These are phyloP conservation scores for Passerina amoena DNA, from an alignment of 2,113 vertebrate genomes.

Conservation along the genomic window DNA sequence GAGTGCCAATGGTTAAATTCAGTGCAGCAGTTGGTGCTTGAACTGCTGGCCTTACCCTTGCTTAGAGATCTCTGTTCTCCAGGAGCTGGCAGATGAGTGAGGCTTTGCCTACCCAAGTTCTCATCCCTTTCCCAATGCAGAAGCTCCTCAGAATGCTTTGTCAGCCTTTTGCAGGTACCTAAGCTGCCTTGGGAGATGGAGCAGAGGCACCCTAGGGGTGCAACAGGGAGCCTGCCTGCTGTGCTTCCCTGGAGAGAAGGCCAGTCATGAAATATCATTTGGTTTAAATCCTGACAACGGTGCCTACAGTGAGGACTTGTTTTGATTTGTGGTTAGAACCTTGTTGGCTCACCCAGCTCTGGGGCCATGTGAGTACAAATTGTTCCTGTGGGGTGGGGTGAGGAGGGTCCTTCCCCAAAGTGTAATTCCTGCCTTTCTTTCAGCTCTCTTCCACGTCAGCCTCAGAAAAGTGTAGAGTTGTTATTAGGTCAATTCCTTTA, in stretches of 20 bases:
- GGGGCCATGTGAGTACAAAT: not conserved
- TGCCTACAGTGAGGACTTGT: not conserved
- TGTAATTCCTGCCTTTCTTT: not conserved
- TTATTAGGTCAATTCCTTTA: not conserved
- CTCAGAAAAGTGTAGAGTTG: not conserved
- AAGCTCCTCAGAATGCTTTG: not conserved
- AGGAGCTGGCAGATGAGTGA: not conserved
- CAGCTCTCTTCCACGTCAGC: not conserved
- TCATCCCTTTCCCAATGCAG: not conserved
- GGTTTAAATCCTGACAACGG: not conserved
- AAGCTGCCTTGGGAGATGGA: not conserved
- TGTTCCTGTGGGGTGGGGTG: accelerated
- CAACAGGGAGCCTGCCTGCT: not conserved
- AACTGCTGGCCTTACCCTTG: not conserved
- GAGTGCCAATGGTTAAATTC: not conserved
- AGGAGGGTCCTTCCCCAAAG: not conserved
- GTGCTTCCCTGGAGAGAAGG: not conserved
- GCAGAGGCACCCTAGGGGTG: not conserved
- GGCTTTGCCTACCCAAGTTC: not conserved
- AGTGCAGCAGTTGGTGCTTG: not conserved
- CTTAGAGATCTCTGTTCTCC: not conserved
- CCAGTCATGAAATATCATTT: not conserved
- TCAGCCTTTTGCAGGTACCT: not conserved
- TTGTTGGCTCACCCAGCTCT: not conserved
- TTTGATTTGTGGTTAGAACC: not conserved